A percentile compares a stretch with the other conserved stretches of the same genome.
These are phyloP conservation scores for Carduelis carduelis DNA, from an alignment of 2,797 vertebrate species.

Conservation along the genomic window DNA sequence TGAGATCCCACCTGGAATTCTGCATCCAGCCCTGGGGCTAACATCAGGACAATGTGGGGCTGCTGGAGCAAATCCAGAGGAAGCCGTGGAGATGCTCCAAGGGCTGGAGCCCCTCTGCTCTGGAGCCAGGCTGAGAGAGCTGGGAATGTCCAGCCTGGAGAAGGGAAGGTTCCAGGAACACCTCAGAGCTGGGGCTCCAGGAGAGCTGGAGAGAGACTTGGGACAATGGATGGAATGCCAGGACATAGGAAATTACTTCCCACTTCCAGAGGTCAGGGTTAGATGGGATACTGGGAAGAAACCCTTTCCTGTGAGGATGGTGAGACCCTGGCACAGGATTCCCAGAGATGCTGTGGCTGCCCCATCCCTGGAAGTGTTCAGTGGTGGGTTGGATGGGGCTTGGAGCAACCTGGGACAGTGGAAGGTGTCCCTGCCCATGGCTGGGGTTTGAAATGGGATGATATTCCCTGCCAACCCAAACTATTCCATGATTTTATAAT, in stretches of 20 bases:
- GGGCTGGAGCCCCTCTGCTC: neutral
- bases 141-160: neutral
- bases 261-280: rapidly evolving
- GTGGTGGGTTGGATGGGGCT: rapidly evolving
- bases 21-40: rapidly evolving
- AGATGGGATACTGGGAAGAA: neutral
- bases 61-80: rapidly evolving
- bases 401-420: neutral
- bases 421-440: neutral
- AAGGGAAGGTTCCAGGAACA: rapidly evolving
- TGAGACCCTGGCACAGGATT: rapidly evolving
- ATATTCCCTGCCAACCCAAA: neutral
- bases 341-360: neutral
- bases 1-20: neutral
- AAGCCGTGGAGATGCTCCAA: neutral
- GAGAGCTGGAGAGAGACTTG: neutral
- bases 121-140: neutral
- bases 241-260: neutral
- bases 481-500: neutral
- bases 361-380: neutral
- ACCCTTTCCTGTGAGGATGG: rapidly evolving
- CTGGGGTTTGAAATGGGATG: neutral
- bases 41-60: rapidly evolving
- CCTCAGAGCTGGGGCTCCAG: rapidly evolving
- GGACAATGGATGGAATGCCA: rapidly evolving